Percentiles rank a stretch among this genome's conserved stretches.
Evolutionary conservation across 2,888 invertebrate genomes (phyloP).

Genomic region (Villa cingulata): DNA sequence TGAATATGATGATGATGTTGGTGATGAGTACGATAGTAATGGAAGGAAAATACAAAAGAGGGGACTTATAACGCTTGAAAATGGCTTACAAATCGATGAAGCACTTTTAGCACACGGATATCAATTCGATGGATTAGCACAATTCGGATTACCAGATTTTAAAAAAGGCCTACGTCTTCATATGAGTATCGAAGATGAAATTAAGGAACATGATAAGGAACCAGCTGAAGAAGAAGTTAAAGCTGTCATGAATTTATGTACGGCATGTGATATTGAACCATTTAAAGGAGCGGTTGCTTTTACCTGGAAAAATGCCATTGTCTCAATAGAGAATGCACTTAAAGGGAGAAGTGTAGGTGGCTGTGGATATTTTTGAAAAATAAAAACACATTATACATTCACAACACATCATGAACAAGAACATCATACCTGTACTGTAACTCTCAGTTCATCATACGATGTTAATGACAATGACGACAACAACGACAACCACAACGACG

Average conservation of each 20-base stretch:
- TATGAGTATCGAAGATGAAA: constrained; percentile 31
- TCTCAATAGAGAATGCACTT: constrained; percentile 27
- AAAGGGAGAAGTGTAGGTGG: constrained; percentile 32
- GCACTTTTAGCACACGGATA: constrained; percentile 33
- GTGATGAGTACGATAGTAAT: constrained; percentile 15
- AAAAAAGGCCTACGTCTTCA: constrained; percentile 42
- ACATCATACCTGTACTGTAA: background rate
- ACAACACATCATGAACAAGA: background rate
- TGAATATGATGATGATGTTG: background rate
- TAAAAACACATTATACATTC: too few species aligned
- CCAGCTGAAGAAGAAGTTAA: constrained; percentile 73
- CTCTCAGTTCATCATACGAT: too few species aligned
- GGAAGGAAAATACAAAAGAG: constrained; percentile 48
- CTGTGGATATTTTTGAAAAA: constrained; percentile 30
- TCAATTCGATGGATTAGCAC: constrained; percentile 47
- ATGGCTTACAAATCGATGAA: constrained; percentile 56
- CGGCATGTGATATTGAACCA: constrained; percentile 60
- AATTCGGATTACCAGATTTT: constrained; percentile 53
- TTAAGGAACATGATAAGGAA: constrained; percentile 56
- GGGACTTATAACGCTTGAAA: constrained; percentile 49
- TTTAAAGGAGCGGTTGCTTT: constrained; percentile 67
- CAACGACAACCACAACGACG: too few species aligned
- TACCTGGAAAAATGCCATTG: constrained; percentile 51
- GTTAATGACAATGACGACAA: too few species aligned
- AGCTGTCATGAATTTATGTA: constrained; percentile 65